phyloP scores from a whole-genome alignment of 2,113 vertebrate genomes.

The Tympanuchus pallidicinctus region DNA sequence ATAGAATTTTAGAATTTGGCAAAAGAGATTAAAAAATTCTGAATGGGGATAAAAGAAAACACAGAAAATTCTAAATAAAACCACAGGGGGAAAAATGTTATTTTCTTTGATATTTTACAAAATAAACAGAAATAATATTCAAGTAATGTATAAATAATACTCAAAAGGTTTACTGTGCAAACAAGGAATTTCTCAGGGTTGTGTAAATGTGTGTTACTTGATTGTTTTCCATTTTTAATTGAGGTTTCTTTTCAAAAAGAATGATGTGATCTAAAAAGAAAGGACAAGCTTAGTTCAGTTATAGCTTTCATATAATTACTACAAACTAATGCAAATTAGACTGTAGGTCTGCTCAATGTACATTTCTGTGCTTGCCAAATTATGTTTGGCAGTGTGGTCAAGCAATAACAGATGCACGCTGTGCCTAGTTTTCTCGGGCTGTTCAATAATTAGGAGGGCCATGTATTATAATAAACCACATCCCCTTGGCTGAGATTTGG shows the following conservation, averaged over 20 bases:
- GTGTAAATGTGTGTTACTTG: constrained; percentile 37
- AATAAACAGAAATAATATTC: constrained; percentile 69
- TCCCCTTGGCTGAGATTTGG: constrained; percentile 91
- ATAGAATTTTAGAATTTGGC: not conserved
- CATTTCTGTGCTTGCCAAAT: constrained; percentile 84
- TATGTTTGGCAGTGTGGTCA: constrained; percentile 87
- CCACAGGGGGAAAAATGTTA: not conserved
- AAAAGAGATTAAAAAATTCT: constrained; percentile 38
- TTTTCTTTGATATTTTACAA: constrained; percentile 34
- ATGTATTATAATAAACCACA: constrained; percentile 93
- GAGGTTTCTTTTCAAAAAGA: constrained; percentile 71
- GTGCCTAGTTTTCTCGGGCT: constrained; percentile 88
- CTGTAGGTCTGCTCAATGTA: constrained; percentile 88
- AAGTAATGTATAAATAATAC: constrained; percentile 71
- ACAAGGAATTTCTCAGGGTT: constrained; percentile 72
- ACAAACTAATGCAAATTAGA: constrained; percentile 84
- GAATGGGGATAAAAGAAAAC: constrained; percentile 55
- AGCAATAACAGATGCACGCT: constrained; percentile 86
- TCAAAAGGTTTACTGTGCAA: constrained; percentile 66
- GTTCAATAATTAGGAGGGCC: constrained; percentile 89
- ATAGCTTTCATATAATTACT: constrained; percentile 84
- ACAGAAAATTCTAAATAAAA: constrained; percentile 50
- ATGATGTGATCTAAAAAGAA: constrained; percentile 79
- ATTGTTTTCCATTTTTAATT: constrained; percentile 63
- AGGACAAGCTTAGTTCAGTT: constrained; percentile 81